Base-by-base conservation (phyloP, 2,113 vertebrate genomes). In the Sceloporus undulatus region DNA sequence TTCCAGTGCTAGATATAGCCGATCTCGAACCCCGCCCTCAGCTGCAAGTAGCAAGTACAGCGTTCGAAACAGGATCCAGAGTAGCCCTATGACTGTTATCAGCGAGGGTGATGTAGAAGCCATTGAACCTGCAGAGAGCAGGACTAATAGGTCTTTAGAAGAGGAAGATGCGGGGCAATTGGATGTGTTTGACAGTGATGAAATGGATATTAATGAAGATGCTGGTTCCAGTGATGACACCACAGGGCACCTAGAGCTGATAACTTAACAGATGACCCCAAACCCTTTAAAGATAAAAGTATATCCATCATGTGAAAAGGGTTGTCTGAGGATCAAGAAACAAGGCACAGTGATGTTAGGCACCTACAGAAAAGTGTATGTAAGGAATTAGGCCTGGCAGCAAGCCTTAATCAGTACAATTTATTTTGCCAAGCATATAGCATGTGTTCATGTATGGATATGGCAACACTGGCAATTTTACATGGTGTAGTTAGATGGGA, bases 21-120 rank as follows among this genome's bases (percentile, higher is more conserved):
- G 99, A 9, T 98, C 98, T 0, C 98, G 98, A 77, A 98, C 98
- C 0, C 99, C 99, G 0, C 99, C 99, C 0, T 99, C 98, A 0
- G 98, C 99, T 0, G 98, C 98, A 95, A 99, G 98, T 97, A 99
- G 99, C 97, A 98, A 98, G 91, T 99, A 99, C 93, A 98, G 97
- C 29, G 90, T 98, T 27, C 98, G 99, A 82, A 97, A 96, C 94
- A 97, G 99, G 29, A 97, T 99, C 95, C 98, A 98, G 93, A 99
- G 99, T 97, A 99, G 98, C 95, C 99, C 99, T 40, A 99, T 99
- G 99, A 99, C 98, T 0, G 99, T 99, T 81, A 99, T 99, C 94
- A 98, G 98, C 0, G 99, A 99, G 92, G 98, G 98, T 0, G 99
- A 99, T 19, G 98, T 98, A 16, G 99, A 99, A 79, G 90, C 94